Base-by-base conservation (phyloP, 2,797 vertebrate genomes). In the Epinephelus coioides region DNA sequence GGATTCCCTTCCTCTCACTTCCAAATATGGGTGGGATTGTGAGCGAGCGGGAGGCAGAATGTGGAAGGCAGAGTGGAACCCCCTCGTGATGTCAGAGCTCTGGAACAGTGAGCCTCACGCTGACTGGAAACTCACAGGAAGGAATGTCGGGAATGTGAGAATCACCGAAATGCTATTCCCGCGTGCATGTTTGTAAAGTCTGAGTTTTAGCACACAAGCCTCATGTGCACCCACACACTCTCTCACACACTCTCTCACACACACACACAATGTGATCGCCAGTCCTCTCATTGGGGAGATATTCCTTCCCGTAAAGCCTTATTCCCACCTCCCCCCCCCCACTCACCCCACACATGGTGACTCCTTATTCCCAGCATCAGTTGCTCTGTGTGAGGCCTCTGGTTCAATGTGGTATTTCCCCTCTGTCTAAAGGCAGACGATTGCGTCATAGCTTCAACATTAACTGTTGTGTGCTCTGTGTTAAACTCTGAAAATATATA, bases 1-100 rank as follows among this genome's bases (percentile, higher is more conserved):
- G 95, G 95, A 95, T 95, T 95, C 95, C 95, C 95, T 95, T 95
- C 93, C 94, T 94, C 91, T 93, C 88, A 78, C 92, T 94, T 95
- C 95, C 95, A 95, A 95, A 95, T 95, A 95, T 95, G 95, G 95
- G 91, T 92, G 93, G 89, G 91, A 91, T 93, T 89, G 90, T 79
- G 85, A 75, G 93, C 63, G 84, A 92, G 91, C 69, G 70, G 76
- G 85, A 91, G 92, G 84, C 88, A 79, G 89, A 91, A 90, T 86
- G 90, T 87, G 82, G 89, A 93, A 92, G 81, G 84, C 85, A 84
- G 90, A 86, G 91, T 82, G 93, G 92, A 95, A 92, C 89, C 89
- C 93, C 89, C 91, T 86, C 59, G 79, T 93, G 92, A 94, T 93
- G 94, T 95, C 92, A 94, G 86, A 89, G 84, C 90, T 78, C 72